Conservation (phyloP, 2,888 invertebrate genomes). For the Agriopis aurantiaria region DNA sequence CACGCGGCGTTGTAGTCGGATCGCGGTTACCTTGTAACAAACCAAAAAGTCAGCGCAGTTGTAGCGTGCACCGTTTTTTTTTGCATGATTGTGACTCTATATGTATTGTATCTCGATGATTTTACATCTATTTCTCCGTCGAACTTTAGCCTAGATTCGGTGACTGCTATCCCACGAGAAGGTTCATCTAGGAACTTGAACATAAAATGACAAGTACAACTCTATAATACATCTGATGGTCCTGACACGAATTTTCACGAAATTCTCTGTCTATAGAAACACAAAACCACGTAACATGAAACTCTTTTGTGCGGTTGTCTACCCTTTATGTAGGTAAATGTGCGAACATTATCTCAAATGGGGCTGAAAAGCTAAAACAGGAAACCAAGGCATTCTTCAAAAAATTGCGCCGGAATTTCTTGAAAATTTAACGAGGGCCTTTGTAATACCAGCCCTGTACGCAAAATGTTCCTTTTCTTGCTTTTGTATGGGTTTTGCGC, state of each 20-base stretch:
- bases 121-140: background rate
- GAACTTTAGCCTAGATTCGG: background rate
- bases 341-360: constrained; percentile 9
- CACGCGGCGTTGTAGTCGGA: no score
- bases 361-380: constrained; percentile 8
- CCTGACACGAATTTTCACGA: background rate
- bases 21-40: no score
- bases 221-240: background rate
- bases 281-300: background rate
- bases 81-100: no score
- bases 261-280: background rate
- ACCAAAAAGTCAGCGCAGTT: no score
- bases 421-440: constrained; percentile 23
- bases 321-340: constrained; percentile 11
- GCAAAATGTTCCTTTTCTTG: background rate
- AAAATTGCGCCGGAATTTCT: constrained; percentile 17
- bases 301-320: constrained; percentile 9
- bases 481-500: background rate
- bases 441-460: background rate
- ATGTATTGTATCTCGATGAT: no score
- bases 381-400: constrained; percentile 12
- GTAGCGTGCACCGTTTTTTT: no score
- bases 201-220: background rate
- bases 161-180: background rate
- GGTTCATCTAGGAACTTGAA: no score